Conservation (phyloP, 2,113 vertebrate genomes). For the Morone chrysops region DNA sequence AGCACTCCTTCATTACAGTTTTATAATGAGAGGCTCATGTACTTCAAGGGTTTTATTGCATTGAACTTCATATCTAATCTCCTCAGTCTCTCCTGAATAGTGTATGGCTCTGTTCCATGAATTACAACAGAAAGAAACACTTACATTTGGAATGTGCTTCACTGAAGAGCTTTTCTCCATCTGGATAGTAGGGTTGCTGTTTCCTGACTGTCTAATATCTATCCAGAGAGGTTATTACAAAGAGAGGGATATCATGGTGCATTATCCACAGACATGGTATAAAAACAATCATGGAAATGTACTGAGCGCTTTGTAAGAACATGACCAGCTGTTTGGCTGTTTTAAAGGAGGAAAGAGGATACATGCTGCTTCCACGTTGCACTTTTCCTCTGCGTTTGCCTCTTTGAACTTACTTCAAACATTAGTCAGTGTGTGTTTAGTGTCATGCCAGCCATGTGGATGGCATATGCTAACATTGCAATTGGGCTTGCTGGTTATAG, state of each 20-base stretch:
- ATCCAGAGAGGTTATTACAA: slow-evolving; percentile 57
- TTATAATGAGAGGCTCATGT: slow-evolving; percentile 41
- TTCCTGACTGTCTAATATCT: slow-evolving; percentile 62
- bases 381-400: slow-evolving; percentile 69
- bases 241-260: slow-evolving; percentile 54
- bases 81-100: slow-evolving; percentile 50
- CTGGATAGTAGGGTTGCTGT: slow-evolving; percentile 61
- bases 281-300: slow-evolving; percentile 67
- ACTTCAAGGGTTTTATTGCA: slow-evolving; percentile 44
- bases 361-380: slow-evolving; percentile 81
- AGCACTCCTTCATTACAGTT: slow-evolving; percentile 34
- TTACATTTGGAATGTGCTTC: slow-evolving; percentile 61
- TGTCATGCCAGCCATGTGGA: slow-evolving; percentile 91
- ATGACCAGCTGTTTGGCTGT: slow-evolving; percentile 69
- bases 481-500: slow-evolving; percentile 76
- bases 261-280: slow-evolving; percentile 48
- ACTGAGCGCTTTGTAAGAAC: slow-evolving; percentile 51
- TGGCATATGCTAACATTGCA: slow-evolving; percentile 88
- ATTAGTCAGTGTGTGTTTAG: slow-evolving; percentile 83
- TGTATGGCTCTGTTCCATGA: slow-evolving; percentile 53
- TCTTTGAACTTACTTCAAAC: slow-evolving; percentile 87
- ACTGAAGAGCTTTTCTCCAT: slow-evolving; percentile 67
- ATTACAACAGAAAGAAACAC: slow-evolving; percentile 67
- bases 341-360: slow-evolving; percentile 65
- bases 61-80: slow-evolving; percentile 62